Evolutionary conservation across 2,888 invertebrate genomes (phyloP).

Genomic region (Tetragnatha montana): DNA sequence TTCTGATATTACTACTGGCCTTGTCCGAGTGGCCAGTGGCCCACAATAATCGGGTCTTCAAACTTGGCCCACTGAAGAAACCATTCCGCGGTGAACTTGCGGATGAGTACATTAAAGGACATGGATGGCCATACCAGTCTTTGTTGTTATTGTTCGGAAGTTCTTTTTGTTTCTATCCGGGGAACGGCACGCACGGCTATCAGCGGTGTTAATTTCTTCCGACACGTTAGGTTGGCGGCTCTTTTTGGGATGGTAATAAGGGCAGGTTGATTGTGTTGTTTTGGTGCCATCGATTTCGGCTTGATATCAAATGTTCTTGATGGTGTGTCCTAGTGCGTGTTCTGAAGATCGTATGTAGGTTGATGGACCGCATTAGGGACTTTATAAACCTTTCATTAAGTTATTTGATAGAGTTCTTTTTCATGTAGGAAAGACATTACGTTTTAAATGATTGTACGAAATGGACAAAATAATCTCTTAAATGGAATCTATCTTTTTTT

Average conservation of each 20-base stretch:
- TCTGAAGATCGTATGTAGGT: too few species aligned
- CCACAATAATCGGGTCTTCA: background rate
- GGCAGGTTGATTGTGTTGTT: too few species aligned
- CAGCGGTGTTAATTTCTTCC: background rate
- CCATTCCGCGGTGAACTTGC: constrained; percentile 17
- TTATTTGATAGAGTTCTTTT: too few species aligned
- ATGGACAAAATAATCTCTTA: too few species aligned
- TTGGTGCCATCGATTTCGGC: too few species aligned
- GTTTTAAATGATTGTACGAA: too few species aligned
- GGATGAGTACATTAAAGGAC: constrained; percentile 33
- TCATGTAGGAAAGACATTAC: too few species aligned
- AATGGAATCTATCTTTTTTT: too few species aligned
- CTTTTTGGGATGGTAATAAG: background rate
- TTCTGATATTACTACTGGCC: constrained; percentile 42
- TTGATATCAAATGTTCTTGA: too few species aligned
- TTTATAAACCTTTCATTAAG: too few species aligned
- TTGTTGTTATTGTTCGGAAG: background rate
- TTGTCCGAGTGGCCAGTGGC: constrained; percentile 15
- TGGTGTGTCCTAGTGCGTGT: too few species aligned
- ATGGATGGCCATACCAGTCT: background rate
- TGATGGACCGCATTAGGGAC: too few species aligned
- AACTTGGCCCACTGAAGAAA: constrained; percentile 7
- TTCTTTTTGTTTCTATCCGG: background rate
- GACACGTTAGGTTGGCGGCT: background rate
- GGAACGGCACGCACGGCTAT: background rate